Conservation (phyloP, 2,113 vertebrate genomes). For the Microcebus tavaratra region DNA sequence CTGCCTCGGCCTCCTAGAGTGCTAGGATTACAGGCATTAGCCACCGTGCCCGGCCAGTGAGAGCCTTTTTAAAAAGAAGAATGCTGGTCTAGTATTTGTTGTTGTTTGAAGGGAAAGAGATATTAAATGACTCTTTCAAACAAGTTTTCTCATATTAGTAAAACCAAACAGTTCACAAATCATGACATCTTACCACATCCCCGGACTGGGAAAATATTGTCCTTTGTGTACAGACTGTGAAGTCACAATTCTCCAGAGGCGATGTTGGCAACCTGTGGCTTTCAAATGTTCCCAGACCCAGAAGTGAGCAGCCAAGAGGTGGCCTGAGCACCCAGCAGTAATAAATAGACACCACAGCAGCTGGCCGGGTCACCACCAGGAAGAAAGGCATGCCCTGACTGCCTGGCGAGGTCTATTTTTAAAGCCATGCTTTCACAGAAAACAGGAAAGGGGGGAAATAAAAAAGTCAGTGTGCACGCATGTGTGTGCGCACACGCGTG, state of each 20-base stretch:
- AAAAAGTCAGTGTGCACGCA: not conserved
- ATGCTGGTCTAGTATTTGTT: not conserved
- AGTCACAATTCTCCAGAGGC: not conserved
- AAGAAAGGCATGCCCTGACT: not conserved
- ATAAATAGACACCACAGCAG: not conserved
- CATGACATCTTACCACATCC: not conserved
- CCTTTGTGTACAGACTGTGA: not conserved
- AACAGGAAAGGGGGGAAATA: not conserved
- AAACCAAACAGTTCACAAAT: not conserved
- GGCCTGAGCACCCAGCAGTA: not conserved
- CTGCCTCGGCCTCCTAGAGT: too few relatives aligned
- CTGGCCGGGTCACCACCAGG: not conserved
- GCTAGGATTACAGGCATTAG: too few relatives aligned
- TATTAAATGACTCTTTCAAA: not conserved
- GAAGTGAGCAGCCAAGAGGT: not conserved
- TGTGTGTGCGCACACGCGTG: not conserved
- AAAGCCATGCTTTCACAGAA: not conserved
- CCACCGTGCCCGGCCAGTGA: too few relatives aligned
- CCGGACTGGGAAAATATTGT: not conserved
- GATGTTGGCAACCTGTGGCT: not conserved
- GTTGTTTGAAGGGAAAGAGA: not conserved
- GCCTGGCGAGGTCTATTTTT: not conserved
- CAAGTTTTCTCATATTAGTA: not conserved
- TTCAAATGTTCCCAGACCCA: not conserved
- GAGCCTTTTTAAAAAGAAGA: not conserved